Evolutionary conservation across 2,113 vertebrate genomes (phyloP), one percentile per base, ranked within the genome.

Genomic region (Acinonyx jubatus): DNA sequence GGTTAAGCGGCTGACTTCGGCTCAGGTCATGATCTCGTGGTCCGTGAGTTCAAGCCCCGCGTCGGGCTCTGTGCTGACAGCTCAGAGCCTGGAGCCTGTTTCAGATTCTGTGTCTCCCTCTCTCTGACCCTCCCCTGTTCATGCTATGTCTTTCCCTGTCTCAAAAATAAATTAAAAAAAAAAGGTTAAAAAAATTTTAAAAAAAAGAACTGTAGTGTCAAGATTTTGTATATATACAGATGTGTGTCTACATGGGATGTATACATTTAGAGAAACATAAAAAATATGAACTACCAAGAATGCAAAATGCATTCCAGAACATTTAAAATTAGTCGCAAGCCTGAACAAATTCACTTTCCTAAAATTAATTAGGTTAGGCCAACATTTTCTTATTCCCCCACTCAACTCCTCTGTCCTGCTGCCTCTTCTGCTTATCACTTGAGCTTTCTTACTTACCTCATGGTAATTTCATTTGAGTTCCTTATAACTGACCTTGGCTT

Each of bases 321-420:
- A 61, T 61, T 76, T 50, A 57, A 84, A 88, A 78, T 31, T 29
- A 81, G 23, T 16, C 33, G 50, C 21, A 41, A 69, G 13, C 25
- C 3, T 50, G 14, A 89, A 81, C 1, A 85, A 57, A 89, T 45
- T 81, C 33, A 81, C 15, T 85, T 38, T 27, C 61, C 33, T 57
- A 55, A 90, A 71, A 69, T 88, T 45, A 86, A 78, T 29, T 31
- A 89, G 3, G 18, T 7, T 31, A n/a, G 27, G 41, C 0, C 33
- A 31, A 63, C 10, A 50, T 41, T 52, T 69, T 69, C 19, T 69
- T n/a, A 27, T 3, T 8, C 5, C 2, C 2, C 3, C 0, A 1
- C 21, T 3, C 38, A 19, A 33, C 0, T 27, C 7, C 1, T 45
- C 2, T 63, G 7, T 52, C 3, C n/a, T 33, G 2, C 7, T 73